These are phyloP conservation scores for Gadus chalcogrammus DNA, from an alignment of 2,113 vertebrate species.

Conservation along the genomic window DNA sequence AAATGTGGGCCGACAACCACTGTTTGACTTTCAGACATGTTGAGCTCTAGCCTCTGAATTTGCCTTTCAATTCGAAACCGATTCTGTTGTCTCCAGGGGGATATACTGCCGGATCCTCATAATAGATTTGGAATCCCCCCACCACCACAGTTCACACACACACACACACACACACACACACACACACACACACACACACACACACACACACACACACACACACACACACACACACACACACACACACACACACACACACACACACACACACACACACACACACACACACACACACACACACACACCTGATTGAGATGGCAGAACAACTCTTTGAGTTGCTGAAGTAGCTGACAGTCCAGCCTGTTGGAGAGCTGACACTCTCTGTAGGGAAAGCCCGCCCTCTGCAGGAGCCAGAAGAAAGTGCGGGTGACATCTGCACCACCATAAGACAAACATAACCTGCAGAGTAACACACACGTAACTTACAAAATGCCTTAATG, in stretches of 20 bases:
- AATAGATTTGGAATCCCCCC: too few species aligned
- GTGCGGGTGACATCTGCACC: constrained; percentile 93
- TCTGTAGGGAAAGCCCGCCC: constrained; percentile 93
- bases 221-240: too few species aligned
- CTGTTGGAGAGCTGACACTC: constrained; percentile 89
- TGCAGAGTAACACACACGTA: constrained; percentile 44
- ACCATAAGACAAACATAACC: constrained; percentile 90
- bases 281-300: not conserved
- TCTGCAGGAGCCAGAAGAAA: constrained; percentile 96
- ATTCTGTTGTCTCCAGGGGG: too few species aligned
- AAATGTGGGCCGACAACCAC: too few species aligned
- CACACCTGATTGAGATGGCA: constrained; percentile 94
- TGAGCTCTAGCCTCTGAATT: not conserved
- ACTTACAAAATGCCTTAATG: not conserved
- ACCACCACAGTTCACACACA: too few species aligned
- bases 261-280: not conserved
- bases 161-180: too few species aligned
- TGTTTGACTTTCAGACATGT: not conserved
- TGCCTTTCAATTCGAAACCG: not conserved
- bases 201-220: not conserved
- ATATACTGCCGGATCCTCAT: too few species aligned
- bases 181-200: too few species aligned
- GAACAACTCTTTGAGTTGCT: constrained; percentile 93
- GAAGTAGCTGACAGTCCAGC: constrained; percentile 88
- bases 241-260: too few species aligned